Conservation (phyloP, 2,888 invertebrate species). For the Julus scandinavius region DNA sequence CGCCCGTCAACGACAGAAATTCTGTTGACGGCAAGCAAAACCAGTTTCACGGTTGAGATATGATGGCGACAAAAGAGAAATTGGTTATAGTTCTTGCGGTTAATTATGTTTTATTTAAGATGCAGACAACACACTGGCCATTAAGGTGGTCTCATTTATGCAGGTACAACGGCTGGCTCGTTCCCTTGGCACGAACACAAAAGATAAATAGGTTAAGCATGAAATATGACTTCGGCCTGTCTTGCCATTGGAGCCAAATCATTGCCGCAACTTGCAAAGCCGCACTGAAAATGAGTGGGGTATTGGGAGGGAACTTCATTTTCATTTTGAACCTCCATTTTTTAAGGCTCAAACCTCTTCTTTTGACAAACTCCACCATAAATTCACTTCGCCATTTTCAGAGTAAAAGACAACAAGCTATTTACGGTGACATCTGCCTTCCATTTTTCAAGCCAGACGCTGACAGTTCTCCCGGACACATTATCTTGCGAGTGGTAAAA, state of each 20-base stretch:
- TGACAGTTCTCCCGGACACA: constrained; percentile 54
- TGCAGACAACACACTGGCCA: not conserved
- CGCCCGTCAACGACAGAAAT: constrained; percentile 8
- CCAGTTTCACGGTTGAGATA: constrained; percentile 31
- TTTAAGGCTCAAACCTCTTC: constrained; percentile 31
- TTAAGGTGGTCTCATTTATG: not conserved
- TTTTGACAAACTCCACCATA: constrained; percentile 53
- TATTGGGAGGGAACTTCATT: not conserved
- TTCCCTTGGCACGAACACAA: not conserved
- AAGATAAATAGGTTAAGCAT: not conserved
- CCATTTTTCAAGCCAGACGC: constrained; percentile 53
- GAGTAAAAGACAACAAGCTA: constrained; percentile 54
- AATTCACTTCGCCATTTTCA: constrained; percentile 48
- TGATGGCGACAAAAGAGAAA: constrained; percentile 12
- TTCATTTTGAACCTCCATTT: constrained; percentile 16
- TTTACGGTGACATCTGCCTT: constrained; percentile 56
- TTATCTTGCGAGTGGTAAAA: constrained; percentile 38
- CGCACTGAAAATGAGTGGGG: not conserved
- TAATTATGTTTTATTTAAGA: constrained; percentile 42
- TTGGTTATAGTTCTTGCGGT: constrained; percentile 42
- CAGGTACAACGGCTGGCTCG: not conserved
- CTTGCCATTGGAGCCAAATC: constrained; percentile 16
- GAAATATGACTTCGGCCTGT: constrained; percentile 1
- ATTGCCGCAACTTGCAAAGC: not conserved
- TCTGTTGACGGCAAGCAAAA: constrained; percentile 34